Evolutionary conservation across 2,888 invertebrate species (phyloP).

Genomic region (Synanthedon formicaeformis): DNA sequence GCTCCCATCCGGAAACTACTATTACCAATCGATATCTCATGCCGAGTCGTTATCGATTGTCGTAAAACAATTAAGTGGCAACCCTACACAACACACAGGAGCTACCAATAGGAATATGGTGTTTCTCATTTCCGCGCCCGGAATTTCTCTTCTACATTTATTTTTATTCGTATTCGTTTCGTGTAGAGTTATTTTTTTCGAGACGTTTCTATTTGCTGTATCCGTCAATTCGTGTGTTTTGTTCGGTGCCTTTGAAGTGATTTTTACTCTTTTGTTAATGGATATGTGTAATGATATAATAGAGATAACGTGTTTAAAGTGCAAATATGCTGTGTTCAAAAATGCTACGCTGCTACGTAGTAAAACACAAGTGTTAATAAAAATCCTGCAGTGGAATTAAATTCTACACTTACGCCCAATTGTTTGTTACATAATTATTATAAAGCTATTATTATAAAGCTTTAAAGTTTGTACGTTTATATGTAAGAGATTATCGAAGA

Average conservation of each 20-base stretch:
- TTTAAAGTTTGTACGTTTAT: too few species aligned
- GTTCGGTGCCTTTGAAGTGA: not conserved
- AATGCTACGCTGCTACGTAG: too few species aligned
- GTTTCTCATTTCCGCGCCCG: constrained; percentile 55
- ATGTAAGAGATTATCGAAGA: too few species aligned
- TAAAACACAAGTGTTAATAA: too few species aligned
- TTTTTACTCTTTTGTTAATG: not conserved
- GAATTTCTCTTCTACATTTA: constrained; percentile 51
- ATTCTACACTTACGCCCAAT: too few species aligned
- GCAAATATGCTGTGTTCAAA: too few species aligned
- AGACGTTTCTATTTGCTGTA: constrained; percentile 37
- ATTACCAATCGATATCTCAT: not conserved
- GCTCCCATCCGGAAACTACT: not conserved
- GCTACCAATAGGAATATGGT: constrained; percentile 46
- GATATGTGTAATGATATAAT: too few species aligned
- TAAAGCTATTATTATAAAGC: too few species aligned
- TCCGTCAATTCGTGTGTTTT: constrained; percentile 5
- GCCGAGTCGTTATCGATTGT: not conserved
- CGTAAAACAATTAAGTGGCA: constrained; percentile 6
- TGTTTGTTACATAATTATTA: too few species aligned
- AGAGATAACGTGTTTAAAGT: too few species aligned
- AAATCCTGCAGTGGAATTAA: too few species aligned
- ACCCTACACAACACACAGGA: constrained; percentile 9
- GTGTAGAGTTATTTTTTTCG: constrained; percentile 53
- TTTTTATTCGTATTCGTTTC: constrained; percentile 67